A percentile compares a stretch with the other conserved stretches of the same genome.
Conservation (phyloP, 2,888 invertebrate species). For the Lottia gigantea region DNA sequence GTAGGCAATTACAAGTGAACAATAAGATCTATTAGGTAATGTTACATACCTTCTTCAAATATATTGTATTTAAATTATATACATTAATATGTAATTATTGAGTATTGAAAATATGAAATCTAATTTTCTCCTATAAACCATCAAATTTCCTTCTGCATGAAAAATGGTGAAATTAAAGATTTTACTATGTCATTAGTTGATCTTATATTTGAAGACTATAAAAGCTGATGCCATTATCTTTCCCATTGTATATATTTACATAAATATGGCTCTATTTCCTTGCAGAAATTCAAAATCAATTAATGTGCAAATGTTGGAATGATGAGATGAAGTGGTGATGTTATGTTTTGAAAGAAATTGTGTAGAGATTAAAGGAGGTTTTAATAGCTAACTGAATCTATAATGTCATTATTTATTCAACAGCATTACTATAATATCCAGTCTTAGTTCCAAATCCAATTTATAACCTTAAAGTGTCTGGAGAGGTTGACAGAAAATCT, state of each 20-base stretch:
- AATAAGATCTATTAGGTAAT: no score
- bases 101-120: no score
- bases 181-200: background rate
- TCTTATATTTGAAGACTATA: conserved; percentile 6
- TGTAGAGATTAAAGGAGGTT: conserved; percentile 7
- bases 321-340: background rate
- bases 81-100: no score
- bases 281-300: conserved; percentile 9
- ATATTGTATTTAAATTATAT: no score
- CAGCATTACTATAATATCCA: conserved; percentile 9
- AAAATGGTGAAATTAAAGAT: no score
- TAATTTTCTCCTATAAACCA: no score
- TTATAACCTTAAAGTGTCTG: conserved; percentile 10
- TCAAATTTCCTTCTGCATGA: no score
- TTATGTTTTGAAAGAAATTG: conserved; percentile 1
- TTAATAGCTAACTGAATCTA: conserved; percentile 11
- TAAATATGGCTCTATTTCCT: conserved; percentile 3
- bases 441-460: conserved; percentile 10
- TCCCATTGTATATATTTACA: conserved; percentile 10
- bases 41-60: no score
- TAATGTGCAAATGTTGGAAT: conserved; percentile 7
- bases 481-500: conserved; percentile 10
- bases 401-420: conserved; percentile 11
- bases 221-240: conserved; percentile 6
- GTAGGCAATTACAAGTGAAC: no score